Evolutionary conservation across 2,113 vertebrate species (phyloP).

Genomic region (Chaetodon auriga): DNA sequence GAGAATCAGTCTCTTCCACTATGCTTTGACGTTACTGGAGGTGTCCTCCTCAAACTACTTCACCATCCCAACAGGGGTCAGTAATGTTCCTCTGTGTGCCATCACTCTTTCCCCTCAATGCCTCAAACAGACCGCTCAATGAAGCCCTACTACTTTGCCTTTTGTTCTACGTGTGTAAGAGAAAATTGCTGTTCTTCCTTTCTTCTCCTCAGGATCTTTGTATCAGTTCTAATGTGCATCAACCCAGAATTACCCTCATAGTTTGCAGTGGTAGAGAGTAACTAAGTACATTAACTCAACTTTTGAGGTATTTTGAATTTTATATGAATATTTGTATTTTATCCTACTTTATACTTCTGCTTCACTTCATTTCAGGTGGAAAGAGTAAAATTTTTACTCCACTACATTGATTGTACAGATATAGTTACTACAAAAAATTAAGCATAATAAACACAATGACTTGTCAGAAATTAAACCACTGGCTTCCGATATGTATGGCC

Average conservation of each 20-base stretch:
- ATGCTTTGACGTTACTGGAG: constrained; percentile 72
- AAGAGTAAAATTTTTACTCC: background rate
- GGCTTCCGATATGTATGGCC: no score
- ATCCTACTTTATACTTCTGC: background rate
- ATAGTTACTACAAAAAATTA: background rate
- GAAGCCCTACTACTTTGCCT: background rate
- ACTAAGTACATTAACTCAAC: background rate
- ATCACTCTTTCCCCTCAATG: background rate
- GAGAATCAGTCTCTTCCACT: constrained; percentile 61
- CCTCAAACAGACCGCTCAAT: background rate
- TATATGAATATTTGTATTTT: background rate
- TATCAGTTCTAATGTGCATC: background rate
- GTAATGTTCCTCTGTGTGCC: constrained; percentile 12
- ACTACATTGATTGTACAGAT: background rate
- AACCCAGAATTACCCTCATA: background rate
- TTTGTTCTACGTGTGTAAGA: background rate
- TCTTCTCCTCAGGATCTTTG: background rate
- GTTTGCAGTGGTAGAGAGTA: background rate
- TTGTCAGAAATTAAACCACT: background rate
- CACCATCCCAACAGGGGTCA: constrained; percentile 69
- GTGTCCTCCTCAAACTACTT: constrained; percentile 67
- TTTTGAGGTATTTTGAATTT: background rate
- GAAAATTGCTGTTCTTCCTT: background rate
- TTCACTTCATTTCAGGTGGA: no score
- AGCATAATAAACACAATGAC: background rate